These are phyloP conservation scores for Procambarus virginalis DNA, from an alignment of 1,140 invertebrate genomes.

Conservation along the genomic window DNA sequence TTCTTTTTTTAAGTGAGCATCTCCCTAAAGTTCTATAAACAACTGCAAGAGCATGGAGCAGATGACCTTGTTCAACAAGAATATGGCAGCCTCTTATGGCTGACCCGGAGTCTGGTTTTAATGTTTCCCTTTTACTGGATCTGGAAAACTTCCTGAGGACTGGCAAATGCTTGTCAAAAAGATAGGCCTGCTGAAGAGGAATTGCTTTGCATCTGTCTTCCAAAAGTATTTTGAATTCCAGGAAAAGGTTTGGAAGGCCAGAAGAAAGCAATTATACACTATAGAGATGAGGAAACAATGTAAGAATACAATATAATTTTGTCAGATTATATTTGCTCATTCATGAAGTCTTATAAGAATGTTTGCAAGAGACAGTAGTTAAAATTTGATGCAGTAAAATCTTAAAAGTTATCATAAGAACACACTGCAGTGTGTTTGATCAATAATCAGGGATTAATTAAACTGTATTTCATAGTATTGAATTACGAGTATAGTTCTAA, in stretches of 20 bases:
- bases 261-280: constrained; percentile 97
- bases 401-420: too few relatives aligned
- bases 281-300: constrained; percentile 99
- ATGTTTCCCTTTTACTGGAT: constrained; percentile 94
- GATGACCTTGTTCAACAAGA: constrained; percentile 95
- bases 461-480: too few relatives aligned
- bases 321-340: neutral
- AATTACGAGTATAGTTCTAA: too few relatives aligned
- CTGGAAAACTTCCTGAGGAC: constrained; percentile 93
- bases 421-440: too few relatives aligned
- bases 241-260: constrained; percentile 91
- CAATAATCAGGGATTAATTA: too few relatives aligned
- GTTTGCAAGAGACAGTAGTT: too few relatives aligned
- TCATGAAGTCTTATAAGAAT: neutral
- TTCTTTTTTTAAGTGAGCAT: constrained; percentile 89
- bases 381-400: too few relatives aligned
- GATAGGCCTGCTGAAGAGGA: constrained; percentile 95
- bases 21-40: constrained; percentile 98
- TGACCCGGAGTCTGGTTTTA: constrained; percentile 82
- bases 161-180: constrained; percentile 93
- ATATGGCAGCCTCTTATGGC: constrained; percentile 85
- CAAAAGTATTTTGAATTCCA: constrained; percentile 99
- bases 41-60: constrained; percentile 97
- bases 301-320: constrained; percentile 77
- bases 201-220: constrained; percentile 99